Conservation (phyloP, 2,797 vertebrate genomes). For the Alfaro cultratus region DNA sequence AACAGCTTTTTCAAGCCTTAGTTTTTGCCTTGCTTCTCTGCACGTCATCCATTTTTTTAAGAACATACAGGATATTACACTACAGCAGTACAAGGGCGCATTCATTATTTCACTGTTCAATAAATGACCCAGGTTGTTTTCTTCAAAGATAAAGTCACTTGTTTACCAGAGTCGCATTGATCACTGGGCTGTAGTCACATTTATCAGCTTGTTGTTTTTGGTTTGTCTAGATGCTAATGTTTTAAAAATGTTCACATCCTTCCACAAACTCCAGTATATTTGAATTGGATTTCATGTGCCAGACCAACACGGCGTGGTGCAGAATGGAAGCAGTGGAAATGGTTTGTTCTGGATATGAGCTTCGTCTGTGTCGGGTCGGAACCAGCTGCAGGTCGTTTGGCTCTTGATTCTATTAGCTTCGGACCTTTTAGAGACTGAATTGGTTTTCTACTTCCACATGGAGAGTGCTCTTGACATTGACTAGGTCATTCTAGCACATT, state of each 20-base stretch:
- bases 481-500: not conserved
- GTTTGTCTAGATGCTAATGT: not conserved
- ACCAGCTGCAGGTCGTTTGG: not conserved
- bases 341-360: not conserved
- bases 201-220: slow-evolving; percentile 11
- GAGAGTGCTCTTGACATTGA: not conserved
- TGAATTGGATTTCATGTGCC: not conserved
- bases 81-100: slow-evolving; percentile 8
- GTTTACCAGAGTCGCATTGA: not conserved
- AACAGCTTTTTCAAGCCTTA: not conserved
- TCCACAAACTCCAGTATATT: too few species aligned
- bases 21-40: not conserved
- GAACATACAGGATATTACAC: not conserved
- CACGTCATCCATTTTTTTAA: not conserved
- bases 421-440: not conserved
- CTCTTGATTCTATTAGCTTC: not conserved
- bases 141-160: slow-evolving; percentile 16
- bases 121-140: slow-evolving; percentile 3
- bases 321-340: not conserved
- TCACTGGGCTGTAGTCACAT: not conserved
- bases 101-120: slow-evolving; percentile 9
- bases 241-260: not conserved
- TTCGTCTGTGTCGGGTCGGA: not conserved
- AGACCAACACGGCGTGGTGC: not conserved
- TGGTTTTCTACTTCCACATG: not conserved